A percentile compares a stretch with the other conserved stretches of the same genome.
Evolutionary conservation across 2,797 vertebrate genomes (phyloP).

Genomic region (Halcyon smyrnensis): DNA sequence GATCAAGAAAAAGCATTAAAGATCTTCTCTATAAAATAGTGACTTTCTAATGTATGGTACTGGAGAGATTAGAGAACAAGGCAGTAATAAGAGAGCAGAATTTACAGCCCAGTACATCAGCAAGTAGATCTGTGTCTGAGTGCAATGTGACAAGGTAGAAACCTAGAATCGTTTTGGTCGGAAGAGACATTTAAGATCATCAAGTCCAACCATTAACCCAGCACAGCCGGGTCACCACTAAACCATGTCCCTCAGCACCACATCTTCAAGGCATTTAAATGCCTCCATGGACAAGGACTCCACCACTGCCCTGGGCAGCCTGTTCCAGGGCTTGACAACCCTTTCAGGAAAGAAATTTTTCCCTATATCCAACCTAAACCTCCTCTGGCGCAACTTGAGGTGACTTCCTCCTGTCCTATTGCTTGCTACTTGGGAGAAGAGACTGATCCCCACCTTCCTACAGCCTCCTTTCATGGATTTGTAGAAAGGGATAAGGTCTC

Average conservation of each 20-base stretch:
- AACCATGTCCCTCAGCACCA: neutral
- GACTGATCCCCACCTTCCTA: neutral
- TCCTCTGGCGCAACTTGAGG: neutral
- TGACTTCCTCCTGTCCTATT: neutral
- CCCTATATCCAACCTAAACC: neutral
- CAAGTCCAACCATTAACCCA: neutral
- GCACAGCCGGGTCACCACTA: neutral
- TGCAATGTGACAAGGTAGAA: neutral
- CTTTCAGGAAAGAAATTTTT: neutral
- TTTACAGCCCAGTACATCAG: constrained; percentile 47
- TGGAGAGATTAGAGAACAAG: neutral
- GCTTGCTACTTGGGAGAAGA: neutral
- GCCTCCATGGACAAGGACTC: neutral
- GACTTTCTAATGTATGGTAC: neutral
- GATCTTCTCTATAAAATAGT: neutral
- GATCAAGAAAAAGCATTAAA: constrained; percentile 6
- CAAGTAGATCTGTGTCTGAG: neutral
- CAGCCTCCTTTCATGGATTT: neutral
- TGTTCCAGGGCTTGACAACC: neutral
- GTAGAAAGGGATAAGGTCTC: neutral
- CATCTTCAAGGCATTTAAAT: neutral
- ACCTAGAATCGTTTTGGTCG: neutral
- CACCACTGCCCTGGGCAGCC: neutral
- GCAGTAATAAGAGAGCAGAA: constrained; percentile 59
- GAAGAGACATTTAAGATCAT: neutral